These are phyloP conservation scores for Zapus hudsonius DNA, from an alignment of 2,113 vertebrate species.

Conservation along the genomic window DNA sequence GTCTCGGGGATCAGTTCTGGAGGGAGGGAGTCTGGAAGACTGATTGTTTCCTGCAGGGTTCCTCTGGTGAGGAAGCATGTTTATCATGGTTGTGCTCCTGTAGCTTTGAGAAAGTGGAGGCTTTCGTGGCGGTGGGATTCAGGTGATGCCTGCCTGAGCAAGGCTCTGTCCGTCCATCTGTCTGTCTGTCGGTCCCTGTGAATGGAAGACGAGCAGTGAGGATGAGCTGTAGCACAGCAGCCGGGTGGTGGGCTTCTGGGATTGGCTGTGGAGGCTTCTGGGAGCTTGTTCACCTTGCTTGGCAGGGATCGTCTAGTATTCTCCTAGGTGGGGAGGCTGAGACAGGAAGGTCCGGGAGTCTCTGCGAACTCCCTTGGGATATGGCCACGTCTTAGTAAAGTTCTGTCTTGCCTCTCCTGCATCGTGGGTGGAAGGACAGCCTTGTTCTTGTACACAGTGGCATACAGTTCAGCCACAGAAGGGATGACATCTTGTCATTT, in stretches of 20 bases:
- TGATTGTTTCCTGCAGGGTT: neutral
- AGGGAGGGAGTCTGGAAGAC: neutral
- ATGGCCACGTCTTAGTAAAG: neutral
- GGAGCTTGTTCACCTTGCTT: neutral
- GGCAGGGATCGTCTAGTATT: neutral
- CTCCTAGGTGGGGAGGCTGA: neutral
- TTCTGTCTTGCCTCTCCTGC: neutral
- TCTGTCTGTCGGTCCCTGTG: too few relatives aligned
- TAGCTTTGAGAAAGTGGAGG: neutral
- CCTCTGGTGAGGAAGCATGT: neutral
- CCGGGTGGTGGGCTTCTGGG: neutral
- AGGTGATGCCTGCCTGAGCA: neutral
- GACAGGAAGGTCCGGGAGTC: too few relatives aligned
- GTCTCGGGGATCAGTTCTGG: neutral
- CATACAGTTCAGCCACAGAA: neutral
- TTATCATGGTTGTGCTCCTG: neutral
- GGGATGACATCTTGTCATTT: neutral
- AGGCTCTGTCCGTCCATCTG: too few relatives aligned
- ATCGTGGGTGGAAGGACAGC: neutral
- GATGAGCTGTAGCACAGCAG: accelerated
- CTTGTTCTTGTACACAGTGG: neutral
- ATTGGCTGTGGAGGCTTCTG: neutral
- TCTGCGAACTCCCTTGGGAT: neutral
- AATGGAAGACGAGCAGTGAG: neutral
- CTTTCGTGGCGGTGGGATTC: neutral